Conservation (phyloP, 2,797 vertebrate species). For the Hippoglossus hippoglossus region DNA sequence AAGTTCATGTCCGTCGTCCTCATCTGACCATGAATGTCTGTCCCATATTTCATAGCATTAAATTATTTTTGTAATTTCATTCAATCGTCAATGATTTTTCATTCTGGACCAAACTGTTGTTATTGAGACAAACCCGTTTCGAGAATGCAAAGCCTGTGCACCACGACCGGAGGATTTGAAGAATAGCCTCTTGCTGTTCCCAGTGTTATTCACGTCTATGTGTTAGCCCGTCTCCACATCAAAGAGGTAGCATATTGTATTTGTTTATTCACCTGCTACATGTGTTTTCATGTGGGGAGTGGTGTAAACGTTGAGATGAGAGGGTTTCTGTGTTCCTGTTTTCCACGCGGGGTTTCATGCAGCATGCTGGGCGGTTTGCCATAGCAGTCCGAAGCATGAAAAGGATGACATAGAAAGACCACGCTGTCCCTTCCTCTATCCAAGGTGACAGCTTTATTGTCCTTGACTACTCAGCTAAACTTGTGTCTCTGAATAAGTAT, state of each 20-base stretch:
- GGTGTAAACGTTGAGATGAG: slow-evolving; percentile 64
- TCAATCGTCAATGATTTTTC: too few species aligned
- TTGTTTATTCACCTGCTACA: slow-evolving; percentile 74
- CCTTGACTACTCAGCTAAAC: slow-evolving; percentile 62
- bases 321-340: slow-evolving; percentile 65
- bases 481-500: slow-evolving; percentile 58
- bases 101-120: too few species aligned
- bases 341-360: slow-evolving; percentile 44
- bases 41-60: too few species aligned
- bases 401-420: slow-evolving; percentile 54
- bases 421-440: slow-evolving; percentile 55
- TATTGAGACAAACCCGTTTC: slow-evolving; percentile 38
- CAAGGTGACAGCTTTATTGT: slow-evolving; percentile 79
- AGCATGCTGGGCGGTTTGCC: slow-evolving; percentile 49
- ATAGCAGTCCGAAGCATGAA: slow-evolving; percentile 55
- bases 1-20: too few species aligned
- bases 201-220: slow-evolving; percentile 49
- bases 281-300: slow-evolving; percentile 77
- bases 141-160: slow-evolving; percentile 40
- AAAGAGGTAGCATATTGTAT: slow-evolving; percentile 64
- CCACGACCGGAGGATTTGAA: slow-evolving; percentile 22
- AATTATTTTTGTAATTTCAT: too few species aligned
- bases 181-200: slow-evolving; percentile 38
- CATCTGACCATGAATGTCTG: too few species aligned
- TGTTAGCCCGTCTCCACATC: slow-evolving; percentile 63